These are phyloP conservation scores for Synanthedon tipuliformis DNA, from an alignment of 2,888 invertebrate genomes.

Conservation along the genomic window DNA sequence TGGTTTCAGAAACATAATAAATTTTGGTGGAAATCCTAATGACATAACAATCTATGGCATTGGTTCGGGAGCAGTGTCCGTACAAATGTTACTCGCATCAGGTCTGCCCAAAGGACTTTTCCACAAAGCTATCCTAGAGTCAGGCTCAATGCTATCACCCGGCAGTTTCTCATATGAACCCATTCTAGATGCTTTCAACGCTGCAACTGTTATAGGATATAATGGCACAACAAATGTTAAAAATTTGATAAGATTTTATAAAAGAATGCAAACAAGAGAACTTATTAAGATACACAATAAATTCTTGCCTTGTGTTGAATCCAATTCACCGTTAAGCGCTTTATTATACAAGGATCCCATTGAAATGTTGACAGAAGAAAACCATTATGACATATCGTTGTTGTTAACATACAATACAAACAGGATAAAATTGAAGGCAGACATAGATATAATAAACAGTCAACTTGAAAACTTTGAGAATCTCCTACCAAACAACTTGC, in stretches of 20 bases:
- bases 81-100: slow-evolving; percentile 42
- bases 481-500: slow-evolving; percentile 43
- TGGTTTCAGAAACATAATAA: slow-evolving; percentile 30
- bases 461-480: slow-evolving; percentile 19
- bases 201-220: slow-evolving; percentile 57
- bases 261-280: slow-evolving; percentile 14
- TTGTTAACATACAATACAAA: slow-evolving; percentile 30
- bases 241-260: slow-evolving; percentile 30
- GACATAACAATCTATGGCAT: slow-evolving; percentile 49
- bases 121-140: slow-evolving; percentile 47
- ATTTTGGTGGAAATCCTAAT: slow-evolving; percentile 46
- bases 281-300: slow-evolving; percentile 20
- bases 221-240: slow-evolving; percentile 14
- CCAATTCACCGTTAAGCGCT: slow-evolving; percentile 8
- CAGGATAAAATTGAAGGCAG: slow-evolving; percentile 16
- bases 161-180: slow-evolving; percentile 34
- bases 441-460: slow-evolving; percentile 13
- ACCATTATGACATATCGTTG: slow-evolving; percentile 35
- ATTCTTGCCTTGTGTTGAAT: slow-evolving; percentile 45
- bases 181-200: slow-evolving; percentile 26
- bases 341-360: slow-evolving; percentile 38
- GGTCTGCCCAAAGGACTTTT: slow-evolving; percentile 34
- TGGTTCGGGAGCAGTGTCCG: slow-evolving; percentile 43
- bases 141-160: slow-evolving; percentile 48
- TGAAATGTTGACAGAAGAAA: slow-evolving; percentile 22